Evolutionary conservation across 2,113 vertebrate species (phyloP), one percentile per base, ranked within the genome.

Genomic region (Eclectus roratus): DNA sequence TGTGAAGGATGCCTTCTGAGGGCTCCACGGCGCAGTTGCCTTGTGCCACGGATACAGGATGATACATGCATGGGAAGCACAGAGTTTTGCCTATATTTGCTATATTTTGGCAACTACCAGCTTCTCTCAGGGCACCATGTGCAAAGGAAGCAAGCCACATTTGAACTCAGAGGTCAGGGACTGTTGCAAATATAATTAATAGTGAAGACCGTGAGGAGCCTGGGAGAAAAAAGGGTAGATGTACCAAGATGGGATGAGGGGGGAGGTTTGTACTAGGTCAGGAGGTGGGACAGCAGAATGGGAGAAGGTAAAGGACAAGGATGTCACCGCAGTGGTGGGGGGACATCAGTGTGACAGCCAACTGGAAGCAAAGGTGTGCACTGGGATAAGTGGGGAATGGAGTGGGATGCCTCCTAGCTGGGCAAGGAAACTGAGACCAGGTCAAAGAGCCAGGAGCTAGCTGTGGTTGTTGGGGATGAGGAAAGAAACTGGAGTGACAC

Each of bases 1-100:
- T 24, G 41, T 61, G 58, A 69, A 77, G 73, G 72, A 46, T 17
- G 39, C 5, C 8, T 29, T 33, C 35, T 43, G 58, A 28, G 29
- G 33, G 15, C 9, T 66, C 25, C 0, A 0, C n/a, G n/a, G 28
- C 21, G 39, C 28, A 29, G 8, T 5, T 77, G 21, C 29, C 58
- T 33, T 29, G 10, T 29, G 52, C 23, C 46, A 33, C 18, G 35
- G 52, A 25, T n/a, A 56, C 9, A 64, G 11, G 15, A 58, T 24
- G 56, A 24, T 20, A 35, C 47, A 49, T 14, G 19, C 23, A 33
- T 18, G 31, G 41, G 24, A 74, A 88, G n/a, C 39, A 58, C 18
- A 24, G 60, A 73, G 9, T 11, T 80, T 84, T 70, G n/a, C 19
- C 52, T 65, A 0, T 20, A 27, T 86, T 88, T 86, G 21, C 31